Evolutionary conservation across 2,888 invertebrate genomes (phyloP), one percentile per base, ranked within the genome.

Genomic region (Ornithoptera priamus): DNA sequence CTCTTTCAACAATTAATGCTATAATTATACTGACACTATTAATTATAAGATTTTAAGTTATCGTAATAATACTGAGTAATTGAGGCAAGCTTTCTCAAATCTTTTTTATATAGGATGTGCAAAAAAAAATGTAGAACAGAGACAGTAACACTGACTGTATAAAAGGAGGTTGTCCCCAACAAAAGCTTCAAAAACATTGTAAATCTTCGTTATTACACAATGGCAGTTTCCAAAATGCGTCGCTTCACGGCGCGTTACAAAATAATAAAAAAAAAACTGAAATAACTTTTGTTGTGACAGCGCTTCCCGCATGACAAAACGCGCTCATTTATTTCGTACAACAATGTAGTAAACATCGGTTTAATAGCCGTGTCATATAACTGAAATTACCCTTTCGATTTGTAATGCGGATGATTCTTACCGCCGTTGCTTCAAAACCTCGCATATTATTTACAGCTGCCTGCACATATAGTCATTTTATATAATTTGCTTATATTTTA

Each of bases 231-330:
- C 83, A 82, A 88, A 90, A 86, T 79, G 86, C 81, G 75, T 83
- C 80, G 79, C 87, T 88, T 91, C 90, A 92, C 85, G 92, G 85
- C 75, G 79, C 82, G 81, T 92, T 91, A 91, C 84, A 78, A 81
- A 84, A 85, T 85, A 89, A 85, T 90, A 89, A 90, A 46, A 71
- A 90, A 84, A 86, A 83, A 86, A 89, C 88, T 88, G 83, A 88
- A 87, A 87, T 89, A 89, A 89, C 87, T 88, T 89, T 87, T 92
- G 90, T 92, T 92, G 88, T 92, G 92, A 90, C 92, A 90, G 85
- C 80, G 85, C 84, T 85, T 85, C 86, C 88, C 87, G 87, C 89
- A 87, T 90, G 85, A 89, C 90, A 88, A 86, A 89, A 89, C 83
- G 83, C 81, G 80, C 77, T 83, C 88, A 90, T 91, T 89, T 88